Evolutionary conservation across 2,888 invertebrate species (phyloP).

Genomic region (Smittia aterrima): DNA sequence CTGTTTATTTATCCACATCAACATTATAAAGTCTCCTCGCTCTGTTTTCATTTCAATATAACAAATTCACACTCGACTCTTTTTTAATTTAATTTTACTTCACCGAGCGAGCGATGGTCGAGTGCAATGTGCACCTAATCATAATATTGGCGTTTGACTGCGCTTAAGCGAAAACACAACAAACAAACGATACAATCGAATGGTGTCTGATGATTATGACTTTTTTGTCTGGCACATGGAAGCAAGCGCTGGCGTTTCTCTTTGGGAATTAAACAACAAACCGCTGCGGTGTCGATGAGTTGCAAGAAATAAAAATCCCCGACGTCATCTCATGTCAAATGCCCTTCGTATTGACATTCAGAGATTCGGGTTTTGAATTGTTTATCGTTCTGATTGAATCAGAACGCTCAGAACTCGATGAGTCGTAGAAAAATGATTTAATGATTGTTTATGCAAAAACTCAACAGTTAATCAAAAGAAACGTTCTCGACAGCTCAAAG

Average conservation of each 20-base stretch:
- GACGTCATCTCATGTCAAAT: not conserved
- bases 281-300: not conserved
- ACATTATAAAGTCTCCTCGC: not conserved
- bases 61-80: not conserved
- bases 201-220: conserved; percentile 2
- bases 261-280: not conserved
- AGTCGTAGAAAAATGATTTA: not conserved
- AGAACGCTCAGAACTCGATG: not conserved
- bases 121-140: conserved; percentile 13
- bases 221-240: not conserved
- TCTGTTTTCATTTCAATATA: conserved; percentile 12
- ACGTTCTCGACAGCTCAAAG: conserved; percentile 2
- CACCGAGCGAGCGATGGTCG: not conserved
- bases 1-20: conserved; percentile 26
- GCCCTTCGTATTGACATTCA: conserved; percentile 1
- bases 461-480: not conserved
- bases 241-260: not conserved
- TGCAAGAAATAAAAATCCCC: not conserved
- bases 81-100: conserved; percentile 1
- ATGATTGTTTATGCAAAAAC: not conserved
- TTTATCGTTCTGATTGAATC: not conserved
- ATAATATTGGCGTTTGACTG: conserved; percentile 9
- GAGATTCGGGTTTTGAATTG: not conserved
- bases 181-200: not conserved
- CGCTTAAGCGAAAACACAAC: conserved; percentile 19